phyloP scores from a whole-genome alignment of 2,797 vertebrate genomes.

The Cetoscarus ocellatus region DNA sequence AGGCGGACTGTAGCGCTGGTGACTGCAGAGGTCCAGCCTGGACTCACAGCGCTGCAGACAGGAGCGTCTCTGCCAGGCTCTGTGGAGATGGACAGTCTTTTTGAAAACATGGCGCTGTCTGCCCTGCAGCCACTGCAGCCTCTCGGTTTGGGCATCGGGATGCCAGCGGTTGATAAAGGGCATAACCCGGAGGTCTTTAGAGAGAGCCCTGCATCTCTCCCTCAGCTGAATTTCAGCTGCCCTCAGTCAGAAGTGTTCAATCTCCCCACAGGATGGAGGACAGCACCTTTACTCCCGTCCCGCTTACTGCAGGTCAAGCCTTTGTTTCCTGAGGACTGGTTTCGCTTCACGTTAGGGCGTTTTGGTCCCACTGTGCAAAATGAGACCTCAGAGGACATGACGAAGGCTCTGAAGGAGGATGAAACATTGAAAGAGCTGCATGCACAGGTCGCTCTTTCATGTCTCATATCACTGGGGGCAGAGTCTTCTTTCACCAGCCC shows the following conservation, averaged over 20 bases:
- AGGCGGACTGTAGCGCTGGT: slow-evolving; percentile 85
- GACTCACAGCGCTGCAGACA: slow-evolving; percentile 66
- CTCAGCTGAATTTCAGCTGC: slow-evolving; percentile 88
- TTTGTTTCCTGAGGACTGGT: slow-evolving; percentile 96
- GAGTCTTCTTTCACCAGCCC: slow-evolving; percentile 90
- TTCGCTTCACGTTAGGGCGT: slow-evolving; percentile 88
- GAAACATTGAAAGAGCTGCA: slow-evolving; percentile 90
- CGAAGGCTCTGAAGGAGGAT: slow-evolving; percentile 90
- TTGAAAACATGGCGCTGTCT: slow-evolving; percentile 83
- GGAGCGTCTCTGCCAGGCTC: slow-evolving; percentile 91
- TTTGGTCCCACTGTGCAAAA: slow-evolving; percentile 87
- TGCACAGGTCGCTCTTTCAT: slow-evolving; percentile 88
- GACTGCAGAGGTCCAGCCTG: slow-evolving; percentile 78
- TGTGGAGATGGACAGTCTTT: slow-evolving; percentile 87
- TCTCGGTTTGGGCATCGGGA: slow-evolving; percentile 87
- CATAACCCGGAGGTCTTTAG: slow-evolving; percentile 72
- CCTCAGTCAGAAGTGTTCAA: slow-evolving; percentile 88
- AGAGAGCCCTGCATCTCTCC: slow-evolving; percentile 65
- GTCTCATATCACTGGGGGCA: slow-evolving; percentile 90
- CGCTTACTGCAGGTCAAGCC: slow-evolving; percentile 88
- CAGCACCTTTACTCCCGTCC: slow-evolving; percentile 84
- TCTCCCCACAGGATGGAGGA: slow-evolving; percentile 91
- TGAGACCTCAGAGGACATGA: slow-evolving; percentile 85
- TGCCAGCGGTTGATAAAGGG: slow-evolving; percentile 90
- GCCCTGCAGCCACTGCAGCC: slow-evolving; percentile 87